A percentile compares a stretch with the other conserved stretches of the same genome.
Conservation (phyloP, 2,888 invertebrate genomes). For the Drosophila peninsularis region DNA sequence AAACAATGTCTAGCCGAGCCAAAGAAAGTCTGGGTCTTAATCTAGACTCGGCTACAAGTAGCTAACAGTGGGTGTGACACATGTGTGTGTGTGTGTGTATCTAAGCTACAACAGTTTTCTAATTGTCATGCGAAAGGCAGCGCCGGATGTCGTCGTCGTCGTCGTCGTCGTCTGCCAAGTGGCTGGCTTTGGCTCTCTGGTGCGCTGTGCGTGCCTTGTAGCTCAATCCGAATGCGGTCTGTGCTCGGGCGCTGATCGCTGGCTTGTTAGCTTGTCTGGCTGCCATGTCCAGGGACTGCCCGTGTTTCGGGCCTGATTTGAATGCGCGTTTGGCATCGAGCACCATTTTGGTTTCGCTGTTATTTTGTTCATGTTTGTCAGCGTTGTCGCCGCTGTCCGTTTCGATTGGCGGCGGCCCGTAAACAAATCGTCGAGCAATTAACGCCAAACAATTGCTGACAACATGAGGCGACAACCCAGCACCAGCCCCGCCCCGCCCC, state of each 20-base stretch:
- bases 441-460: constrained; percentile 56
- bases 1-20: constrained; percentile 42
- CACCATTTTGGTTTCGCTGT: constrained; percentile 55
- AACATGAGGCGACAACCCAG: constrained; percentile 51
- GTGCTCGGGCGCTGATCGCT: constrained; percentile 40
- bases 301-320: constrained; percentile 57
- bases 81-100: constrained; percentile 22
- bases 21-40: constrained; percentile 40
- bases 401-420: constrained; percentile 68
- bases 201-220: constrained; percentile 65
- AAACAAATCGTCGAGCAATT: constrained; percentile 75
- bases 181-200: constrained; percentile 33
- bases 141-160: constrained; percentile 70
- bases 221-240: constrained; percentile 53
- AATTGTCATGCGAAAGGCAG: constrained; percentile 70
- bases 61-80: constrained; percentile 34
- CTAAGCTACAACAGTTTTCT: constrained; percentile 53
- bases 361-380: constrained; percentile 35
- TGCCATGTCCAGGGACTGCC: constrained; percentile 44
- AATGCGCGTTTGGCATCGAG: constrained; percentile 66
- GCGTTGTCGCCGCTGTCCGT: constrained; percentile 50
- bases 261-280: constrained; percentile 57
- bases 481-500: background rate
- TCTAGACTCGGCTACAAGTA: constrained; percentile 31
- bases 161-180: constrained; percentile 48